Evolutionary conservation across 2,888 invertebrate genomes (phyloP).

Genomic region (Oscheius onirici): DNA sequence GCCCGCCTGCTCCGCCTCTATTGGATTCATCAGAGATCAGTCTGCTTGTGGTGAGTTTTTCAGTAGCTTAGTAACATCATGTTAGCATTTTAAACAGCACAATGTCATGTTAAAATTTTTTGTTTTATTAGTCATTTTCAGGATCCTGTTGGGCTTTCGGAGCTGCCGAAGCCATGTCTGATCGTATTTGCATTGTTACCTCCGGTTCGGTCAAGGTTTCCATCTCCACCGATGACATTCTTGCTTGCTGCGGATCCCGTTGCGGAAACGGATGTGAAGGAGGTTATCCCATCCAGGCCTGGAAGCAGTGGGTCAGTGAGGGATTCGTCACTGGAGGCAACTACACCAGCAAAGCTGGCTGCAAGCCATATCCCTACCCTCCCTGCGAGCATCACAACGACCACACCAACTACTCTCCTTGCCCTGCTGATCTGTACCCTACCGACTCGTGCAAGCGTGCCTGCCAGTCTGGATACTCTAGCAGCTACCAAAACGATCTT

Average conservation of each 20-base stretch:
- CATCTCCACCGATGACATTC: slow-evolving; percentile 74
- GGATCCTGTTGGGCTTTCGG: slow-evolving; percentile 83
- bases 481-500: slow-evolving; percentile 46
- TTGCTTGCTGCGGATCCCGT: slow-evolving; percentile 72
- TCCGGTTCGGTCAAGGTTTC: slow-evolving; percentile 69
- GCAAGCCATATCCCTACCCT: slow-evolving; percentile 85
- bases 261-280: slow-evolving; percentile 79
- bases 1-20: slow-evolving; percentile 48
- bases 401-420: slow-evolving; percentile 78
- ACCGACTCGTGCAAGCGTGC: slow-evolving; percentile 44
- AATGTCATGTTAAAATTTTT: no score
- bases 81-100: not conserved
- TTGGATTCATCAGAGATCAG: slow-evolving; percentile 74
- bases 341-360: slow-evolving; percentile 77
- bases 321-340: slow-evolving; percentile 88
- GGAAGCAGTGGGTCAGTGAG: slow-evolving; percentile 84
- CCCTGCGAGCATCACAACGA: slow-evolving; percentile 91
- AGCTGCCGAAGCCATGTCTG: slow-evolving; percentile 74
- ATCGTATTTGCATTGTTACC: slow-evolving; percentile 74
- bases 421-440: slow-evolving; percentile 54
- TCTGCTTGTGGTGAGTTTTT: slow-evolving; percentile 45
- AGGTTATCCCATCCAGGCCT: slow-evolving; percentile 84
- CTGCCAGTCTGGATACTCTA: slow-evolving; percentile 48
- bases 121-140: no score
- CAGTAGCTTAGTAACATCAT: not conserved